Conservation (phyloP, 2,113 vertebrate genomes). For the Electrona antarctica region DNA sequence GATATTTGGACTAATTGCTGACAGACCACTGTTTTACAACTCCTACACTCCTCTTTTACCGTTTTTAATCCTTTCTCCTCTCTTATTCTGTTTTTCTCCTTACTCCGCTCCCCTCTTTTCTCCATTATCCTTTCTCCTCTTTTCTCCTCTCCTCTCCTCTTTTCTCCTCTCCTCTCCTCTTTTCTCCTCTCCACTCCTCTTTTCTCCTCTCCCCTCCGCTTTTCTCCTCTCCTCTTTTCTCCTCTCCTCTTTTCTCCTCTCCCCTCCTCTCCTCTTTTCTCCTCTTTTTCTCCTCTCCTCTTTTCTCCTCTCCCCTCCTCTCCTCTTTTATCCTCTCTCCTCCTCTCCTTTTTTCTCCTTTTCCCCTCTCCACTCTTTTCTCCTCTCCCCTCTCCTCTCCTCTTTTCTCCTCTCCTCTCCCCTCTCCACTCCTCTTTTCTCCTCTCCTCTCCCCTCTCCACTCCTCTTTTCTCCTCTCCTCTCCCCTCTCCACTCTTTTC, state of each 20-base stretch:
- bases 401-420: no score
- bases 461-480: no score
- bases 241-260: background rate
- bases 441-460: no score
- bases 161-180: background rate
- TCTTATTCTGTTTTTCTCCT: background rate
- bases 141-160: no score
- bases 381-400: no score
- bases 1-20: no score
- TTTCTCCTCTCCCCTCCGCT: background rate
- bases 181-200: background rate
- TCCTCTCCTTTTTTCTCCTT: background rate
- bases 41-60: no score
- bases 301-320: background rate
- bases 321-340: background rate
- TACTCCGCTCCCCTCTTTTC: background rate
- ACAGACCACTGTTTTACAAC: no score
- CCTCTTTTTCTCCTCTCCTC: background rate
- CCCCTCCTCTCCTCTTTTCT: background rate
- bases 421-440: no score
- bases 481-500: slow-evolving; percentile 1
- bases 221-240: background rate
- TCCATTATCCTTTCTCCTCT: no score
- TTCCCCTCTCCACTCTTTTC: no score
- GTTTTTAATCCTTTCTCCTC: background rate